Base-by-base conservation (phyloP, 2,888 invertebrate species). In the Drosophila tripunctata region DNA sequence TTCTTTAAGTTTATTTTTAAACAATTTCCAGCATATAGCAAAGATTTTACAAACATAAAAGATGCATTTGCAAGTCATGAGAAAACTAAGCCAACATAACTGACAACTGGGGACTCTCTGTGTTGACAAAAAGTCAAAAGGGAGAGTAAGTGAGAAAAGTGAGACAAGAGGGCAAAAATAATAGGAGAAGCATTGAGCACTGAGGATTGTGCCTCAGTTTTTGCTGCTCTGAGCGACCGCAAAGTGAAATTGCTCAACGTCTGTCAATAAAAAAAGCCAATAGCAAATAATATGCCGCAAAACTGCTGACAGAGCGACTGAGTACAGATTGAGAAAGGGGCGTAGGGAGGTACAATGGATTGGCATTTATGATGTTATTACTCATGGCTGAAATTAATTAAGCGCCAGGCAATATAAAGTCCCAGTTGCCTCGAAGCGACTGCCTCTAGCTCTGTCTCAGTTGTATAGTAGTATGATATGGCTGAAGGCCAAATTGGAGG, bases 171-270 rank as follows among this genome's bases (percentile, higher is more conserved):
- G 4, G n/a, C 0, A n/a, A n/a, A n/a, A n/a, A n/a, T n/a, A 36
- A 15, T 12, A 12, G 14, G 17, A 6, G 17, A 17, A 7, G n/a
- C 22, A 36, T 7, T 24, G n/a, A 15, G 36, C 4, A 15, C 10
- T 24, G 33, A 5, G 27, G 33, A 47, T 14, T 56, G 21, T 43
- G 51, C 62, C 54, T 55, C 33, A 54, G 19, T 67, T 67, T 54
- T 66, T 66, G 64, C 35, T 15, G 47, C 51, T 56, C 48, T 61
- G 43, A 44, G 45, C 56, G 55, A 87, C 84, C 87, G 55, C 87
- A 81, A 67, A 81, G 87, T 80, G 80, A 81, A 81, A 87, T 83
- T 83, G 80, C 80, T 61, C 65, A 75, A 78, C 63, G 61, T 71
- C 76, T 73, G 76, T 66, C 77, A 76, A 76, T 74, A 76, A 63